Conservation (phyloP, 2,797 vertebrate genomes). For the Phaenicophaeus curvirostris region DNA sequence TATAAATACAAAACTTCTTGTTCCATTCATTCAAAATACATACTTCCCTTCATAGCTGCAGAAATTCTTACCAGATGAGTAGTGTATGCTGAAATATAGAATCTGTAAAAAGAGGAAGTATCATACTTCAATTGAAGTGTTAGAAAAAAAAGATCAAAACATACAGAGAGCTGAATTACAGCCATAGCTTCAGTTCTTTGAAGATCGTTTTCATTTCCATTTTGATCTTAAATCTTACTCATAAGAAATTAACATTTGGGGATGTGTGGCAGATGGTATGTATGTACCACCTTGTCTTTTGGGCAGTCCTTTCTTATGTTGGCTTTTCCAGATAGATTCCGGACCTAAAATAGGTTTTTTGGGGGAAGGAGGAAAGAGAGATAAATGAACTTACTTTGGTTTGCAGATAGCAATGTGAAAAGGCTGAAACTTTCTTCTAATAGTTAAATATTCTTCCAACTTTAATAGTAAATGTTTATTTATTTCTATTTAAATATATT, state of each 20-base stretch:
- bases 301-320: conserved; percentile 44
- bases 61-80: background rate
- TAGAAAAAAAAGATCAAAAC: conserved; percentile 41
- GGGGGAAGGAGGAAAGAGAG: background rate
- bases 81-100: background rate
- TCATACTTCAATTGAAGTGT: background rate
- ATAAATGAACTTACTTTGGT: background rate
- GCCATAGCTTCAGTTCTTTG: conserved; percentile 31
- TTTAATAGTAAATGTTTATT: background rate
- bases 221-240: conserved; percentile 43
- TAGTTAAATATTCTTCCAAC: background rate
- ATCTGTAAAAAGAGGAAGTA: background rate
- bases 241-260: conserved; percentile 63
- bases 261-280: conserved; percentile 46
- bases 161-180: conserved; percentile 44
- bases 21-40: background rate
- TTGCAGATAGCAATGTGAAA: background rate
- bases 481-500: background rate
- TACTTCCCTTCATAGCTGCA: background rate
- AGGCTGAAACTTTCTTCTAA: background rate
- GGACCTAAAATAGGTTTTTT: background rate
- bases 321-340: conserved; percentile 9
- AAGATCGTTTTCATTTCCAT: conserved; percentile 62
- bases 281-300: conserved; percentile 49
- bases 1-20: background rate